These are phyloP conservation scores for Scyliorhinus canicula DNA, from an alignment of 2,797 vertebrate species.

Conservation along the genomic window DNA sequence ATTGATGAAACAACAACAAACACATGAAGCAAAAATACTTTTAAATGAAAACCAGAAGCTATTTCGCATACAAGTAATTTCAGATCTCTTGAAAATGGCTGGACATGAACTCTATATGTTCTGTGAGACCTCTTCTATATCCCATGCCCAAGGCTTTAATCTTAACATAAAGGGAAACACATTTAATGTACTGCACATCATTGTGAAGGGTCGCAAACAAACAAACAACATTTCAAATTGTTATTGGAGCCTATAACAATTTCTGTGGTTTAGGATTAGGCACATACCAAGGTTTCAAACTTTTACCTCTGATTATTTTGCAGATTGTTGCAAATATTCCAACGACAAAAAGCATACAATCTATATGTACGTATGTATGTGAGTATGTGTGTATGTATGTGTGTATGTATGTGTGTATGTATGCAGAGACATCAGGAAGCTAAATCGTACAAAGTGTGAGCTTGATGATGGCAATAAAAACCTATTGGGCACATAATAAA, in stretches of 20 bases:
- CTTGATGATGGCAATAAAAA: too few species aligned
- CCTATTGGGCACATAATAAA: too few species aligned
- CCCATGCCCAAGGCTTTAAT: neutral
- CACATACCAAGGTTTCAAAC: neutral
- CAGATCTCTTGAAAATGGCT: neutral
- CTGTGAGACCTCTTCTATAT: neutral
- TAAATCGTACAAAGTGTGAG: too few species aligned
- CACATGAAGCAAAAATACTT: neutral
- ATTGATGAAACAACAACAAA: neutral
- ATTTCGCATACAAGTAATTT: neutral
- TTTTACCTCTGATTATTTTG: neutral
- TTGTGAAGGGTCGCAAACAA: neutral
- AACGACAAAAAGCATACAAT: neutral
- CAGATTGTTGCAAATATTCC: neutral
- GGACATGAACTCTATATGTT: neutral
- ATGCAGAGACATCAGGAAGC: too few species aligned
- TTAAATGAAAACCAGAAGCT: neutral
- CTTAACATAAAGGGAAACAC: neutral
- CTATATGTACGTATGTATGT: neutral
- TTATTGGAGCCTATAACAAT: neutral
- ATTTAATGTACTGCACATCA: neutral
- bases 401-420: too few species aligned
- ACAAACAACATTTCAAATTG: neutral
- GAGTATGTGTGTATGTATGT: too few species aligned
- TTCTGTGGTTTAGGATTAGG: neutral